Base-by-base conservation (phyloP, 2,113 vertebrate genomes). In the Butastur rufipennis region DNA sequence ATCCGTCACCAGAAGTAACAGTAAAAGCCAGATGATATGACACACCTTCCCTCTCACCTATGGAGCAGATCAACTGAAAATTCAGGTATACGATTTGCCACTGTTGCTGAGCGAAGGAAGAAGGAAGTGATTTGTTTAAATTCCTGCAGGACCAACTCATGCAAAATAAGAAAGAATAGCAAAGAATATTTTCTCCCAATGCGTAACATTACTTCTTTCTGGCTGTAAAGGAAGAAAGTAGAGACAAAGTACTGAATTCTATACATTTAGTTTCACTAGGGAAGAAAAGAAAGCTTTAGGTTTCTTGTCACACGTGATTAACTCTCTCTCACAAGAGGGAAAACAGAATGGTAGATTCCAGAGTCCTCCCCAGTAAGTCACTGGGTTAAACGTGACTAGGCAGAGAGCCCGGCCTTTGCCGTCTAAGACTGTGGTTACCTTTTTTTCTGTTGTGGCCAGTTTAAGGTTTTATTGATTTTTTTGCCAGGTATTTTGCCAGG, bases 41-140 rank as follows among this genome's bases (percentile, higher is more conserved):
- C 7, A 6, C 2, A 3, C 29, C 36, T 56, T 85, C 38, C 32
- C 47, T 45, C 42, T 45, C 40, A 43, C 31, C 59, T 15, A 2
- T 4, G 38, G 20, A 50, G 34, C 3, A 11, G 21, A 36, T 17
- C 17, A 11, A 16, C 21, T 42, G 62, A 65, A 65, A 43, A 25
- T 43, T 19, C 22, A 14, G 3, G 13, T 12, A 4, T 17, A 8
- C 0, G 0, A 8, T 75, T 29, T 22, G 27, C 56, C 32, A 2
- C n/a, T 17, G 32, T 13, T 59, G 61, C 58, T 47, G 42, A 73
- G 40, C 20, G 8, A 20, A 65, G 47, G 50, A 58, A 29, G 40
- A 42, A 56, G 21, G 22, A 72, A 58, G 22, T 1, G 23, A 16
- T 68, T 55, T 59, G 21, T 23, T 77, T 42, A 16, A 86, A 94